Conservation (phyloP, 92 coral and sea anemone genomes). For the Phenganax stokvisi region DNA sequence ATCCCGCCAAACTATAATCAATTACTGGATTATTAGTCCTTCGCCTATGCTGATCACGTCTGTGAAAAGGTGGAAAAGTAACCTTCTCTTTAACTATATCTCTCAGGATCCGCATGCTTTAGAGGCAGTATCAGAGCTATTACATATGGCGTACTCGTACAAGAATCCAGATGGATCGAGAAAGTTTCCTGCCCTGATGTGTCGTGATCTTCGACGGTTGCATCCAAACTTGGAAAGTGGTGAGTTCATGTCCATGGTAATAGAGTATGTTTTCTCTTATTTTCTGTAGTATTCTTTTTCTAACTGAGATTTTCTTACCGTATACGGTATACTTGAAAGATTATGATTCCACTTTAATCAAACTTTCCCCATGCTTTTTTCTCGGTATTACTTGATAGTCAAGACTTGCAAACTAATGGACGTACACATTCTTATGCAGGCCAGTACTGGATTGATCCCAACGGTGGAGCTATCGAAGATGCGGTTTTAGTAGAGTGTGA, state of each 20-base stretch:
- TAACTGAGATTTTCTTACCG: neutral
- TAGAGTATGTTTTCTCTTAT: neutral
- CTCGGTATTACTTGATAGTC: neutral
- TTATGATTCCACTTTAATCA: neutral
- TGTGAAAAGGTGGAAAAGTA: no score
- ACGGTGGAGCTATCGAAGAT: conserved; percentile 70
- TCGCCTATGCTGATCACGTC: no score
- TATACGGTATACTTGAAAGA: neutral
- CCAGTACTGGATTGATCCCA: conserved; percentile 84
- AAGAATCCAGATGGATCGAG: conserved; percentile 29
- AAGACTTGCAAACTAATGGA: neutral
- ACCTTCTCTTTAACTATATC: neutral
- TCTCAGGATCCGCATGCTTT: neutral
- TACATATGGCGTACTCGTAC: neutral
- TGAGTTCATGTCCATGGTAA: neutral
- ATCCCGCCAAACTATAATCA: no score
- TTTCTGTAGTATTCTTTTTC: neutral
- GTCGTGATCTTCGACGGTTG: conserved; percentile 20
- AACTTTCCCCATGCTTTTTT: no score
- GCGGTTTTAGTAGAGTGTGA: conserved; percentile 74
- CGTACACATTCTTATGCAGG: conserved; percentile 39
- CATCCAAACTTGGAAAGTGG: conserved; percentile 31
- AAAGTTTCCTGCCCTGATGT: conserved; percentile 6
- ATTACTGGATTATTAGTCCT: no score
- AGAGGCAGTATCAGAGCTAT: neutral